Evolutionary conservation across 2,113 vertebrate genomes (phyloP), one percentile per base, ranked within the genome.

Genomic region (Prionailurus bengalensis): DNA sequence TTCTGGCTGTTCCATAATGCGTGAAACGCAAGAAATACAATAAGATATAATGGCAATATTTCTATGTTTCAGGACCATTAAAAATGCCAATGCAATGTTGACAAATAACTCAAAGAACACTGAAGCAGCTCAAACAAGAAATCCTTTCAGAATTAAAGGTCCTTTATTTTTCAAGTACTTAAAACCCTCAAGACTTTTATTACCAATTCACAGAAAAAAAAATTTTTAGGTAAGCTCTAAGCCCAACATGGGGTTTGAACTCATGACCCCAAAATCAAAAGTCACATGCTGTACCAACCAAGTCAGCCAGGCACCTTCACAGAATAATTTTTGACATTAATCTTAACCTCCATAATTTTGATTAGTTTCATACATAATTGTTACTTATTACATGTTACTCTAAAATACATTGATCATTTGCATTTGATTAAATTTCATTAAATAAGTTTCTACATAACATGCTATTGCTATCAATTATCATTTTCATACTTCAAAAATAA

Each of bases 401-500:
- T 94, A 93, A 92, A 95, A 73, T 74, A 83, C 23, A 97, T 2
- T 74, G 42, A 71, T 83, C 84, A 94, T 51, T 71, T 88, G 53
- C 21, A 97, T 29, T 27, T 74, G 42, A 96, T 71, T 96, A 94
- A 88, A 88, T 93, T 95, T 84, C 11, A 96, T 65, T 92, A 91
- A 89, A 84, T 93, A 66, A 94, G 9, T 89, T 97, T 88, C n/a
- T 51, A 96, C 29, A 74, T 53, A 83, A 63, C 13, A 88, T 76
- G n/a, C 88, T 87, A 58, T 42, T 94, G 55, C 51, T 88, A 73
- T 58, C 25, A 96, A 89, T 61, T 79, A 95, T 8, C 39, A 87
- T 87, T 96, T 89, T 48, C 45, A 96, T 45, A 95, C 11, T 87
- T 95, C 55, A 63, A 97, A 97, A 94, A 65, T 82, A 76, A 89